Evolutionary conservation across 1,140 invertebrate genomes (phyloP), one percentile per base, ranked within the genome.

Genomic region (Camponotus floridanus): DNA sequence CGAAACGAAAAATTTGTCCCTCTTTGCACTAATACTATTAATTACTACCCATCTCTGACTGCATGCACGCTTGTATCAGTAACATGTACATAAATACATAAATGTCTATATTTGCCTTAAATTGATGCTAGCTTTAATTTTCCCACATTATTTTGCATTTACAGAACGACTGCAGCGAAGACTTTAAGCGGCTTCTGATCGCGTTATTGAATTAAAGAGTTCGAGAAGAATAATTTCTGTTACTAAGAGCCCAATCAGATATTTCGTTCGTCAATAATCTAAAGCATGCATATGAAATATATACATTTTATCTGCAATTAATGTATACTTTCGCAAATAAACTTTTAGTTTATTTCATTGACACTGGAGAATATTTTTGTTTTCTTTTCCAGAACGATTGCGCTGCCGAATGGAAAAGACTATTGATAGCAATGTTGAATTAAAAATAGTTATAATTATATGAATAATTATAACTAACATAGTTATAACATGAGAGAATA

Each of bases 131-230:
- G 78, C 86, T 90, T 85, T 85, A 89, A 90, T 85, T 62, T 78
- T 80, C 76, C 84, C 73, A 64, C 83, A 91, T 88, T 92, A 59
- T 90, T 89, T 93, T 93, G 85, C 92, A 86, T 92, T 95, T 95
- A 70, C 94, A 96, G 94, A 95, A 94, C 74, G 96, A 96, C 90
- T 96, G 96, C 84, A 94, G 95, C 88, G 96, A 96, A 8, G 96
- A 96, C 91, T 96, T 96, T 92, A 96, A 96, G 92, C 94, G 95
- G 87, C 92, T 96, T 76, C 92, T 96, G 85, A 92, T 96, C 55
- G 93, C 94, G 55, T 88, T 96, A 74, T 92, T 96, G 90, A 91
- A 93, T 92, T 95, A 94, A 92, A 91, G 91, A 88, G 31, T 65
- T 70, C 65, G 67, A 85, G 26, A 21, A 80, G 79, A 87, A 86